Percentiles rank a stretch among this genome's conserved stretches.
phyloP scores from a whole-genome alignment of 2,113 vertebrate species.

The Mesembrinibis cayennensis region DNA sequence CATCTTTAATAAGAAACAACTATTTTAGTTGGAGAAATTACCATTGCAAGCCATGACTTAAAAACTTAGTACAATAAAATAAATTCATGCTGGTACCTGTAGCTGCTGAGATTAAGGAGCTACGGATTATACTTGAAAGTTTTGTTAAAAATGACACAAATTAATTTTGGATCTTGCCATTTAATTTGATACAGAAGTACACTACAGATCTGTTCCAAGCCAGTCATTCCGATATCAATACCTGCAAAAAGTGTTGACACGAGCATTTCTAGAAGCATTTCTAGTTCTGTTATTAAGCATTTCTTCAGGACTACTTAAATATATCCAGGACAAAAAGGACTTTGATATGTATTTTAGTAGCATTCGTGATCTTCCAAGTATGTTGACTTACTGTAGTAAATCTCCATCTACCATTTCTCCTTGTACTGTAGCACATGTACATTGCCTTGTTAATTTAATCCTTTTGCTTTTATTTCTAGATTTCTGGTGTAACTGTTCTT shows the following conservation, averaged over 20 bases:
- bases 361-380: not conserved
- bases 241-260: not conserved
- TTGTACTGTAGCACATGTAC: not conserved
- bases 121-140: not conserved
- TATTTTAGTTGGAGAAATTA: not conserved
- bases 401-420: not conserved
- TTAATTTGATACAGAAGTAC: not conserved
- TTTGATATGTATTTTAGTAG: not conserved
- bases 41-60: not conserved
- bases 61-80: not conserved
- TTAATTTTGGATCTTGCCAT: not conserved
- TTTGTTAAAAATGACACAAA: not conserved
- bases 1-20: not conserved
- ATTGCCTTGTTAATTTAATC: not conserved
- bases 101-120: not conserved
- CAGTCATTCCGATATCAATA: not conserved
- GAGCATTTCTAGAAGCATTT: not conserved
- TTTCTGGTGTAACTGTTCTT: conserved; percentile 19
- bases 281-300: not conserved
- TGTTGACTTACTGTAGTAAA: not conserved
- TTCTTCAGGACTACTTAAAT: not conserved
- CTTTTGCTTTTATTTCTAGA: conserved; percentile 2
- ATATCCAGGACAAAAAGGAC: not conserved
- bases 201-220: not conserved
- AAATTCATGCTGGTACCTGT: not conserved